phyloP scores from a whole-genome alignment of 35 echinoderm and acorn worm species.

The Apostichopus japonicus region DNA sequence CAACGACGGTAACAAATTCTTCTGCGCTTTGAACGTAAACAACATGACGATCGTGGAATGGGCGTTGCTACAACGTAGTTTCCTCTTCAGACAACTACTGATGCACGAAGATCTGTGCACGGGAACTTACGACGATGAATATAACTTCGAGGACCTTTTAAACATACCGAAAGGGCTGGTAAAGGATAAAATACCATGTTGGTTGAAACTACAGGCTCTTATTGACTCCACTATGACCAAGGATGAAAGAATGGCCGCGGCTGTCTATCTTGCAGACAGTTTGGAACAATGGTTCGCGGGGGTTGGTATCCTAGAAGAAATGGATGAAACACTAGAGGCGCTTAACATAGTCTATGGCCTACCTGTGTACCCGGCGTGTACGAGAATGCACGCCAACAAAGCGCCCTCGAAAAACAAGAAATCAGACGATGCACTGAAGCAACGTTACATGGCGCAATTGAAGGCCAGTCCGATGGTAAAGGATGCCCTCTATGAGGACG shows the following conservation, averaged over 20 bases:
- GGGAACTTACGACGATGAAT: slow-evolving; percentile 51
- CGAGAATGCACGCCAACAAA: slow-evolving; percentile 59
- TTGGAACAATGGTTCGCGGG: slow-evolving; percentile 91
- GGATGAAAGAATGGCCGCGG: slow-evolving; percentile 34
- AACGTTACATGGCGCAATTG: slow-evolving; percentile 25
- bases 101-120: slow-evolving; percentile 78
- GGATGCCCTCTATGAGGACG: slow-evolving; percentile 57
- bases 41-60: slow-evolving; percentile 84
- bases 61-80: slow-evolving; percentile 88
- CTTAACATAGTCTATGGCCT: slow-evolving; percentile 62
- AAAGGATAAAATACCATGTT: slow-evolving; percentile 62
- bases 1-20: slow-evolving; percentile 60
- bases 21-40: slow-evolving; percentile 66
- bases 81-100: slow-evolving; percentile 84
- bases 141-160: slow-evolving; percentile 44
- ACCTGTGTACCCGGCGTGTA: slow-evolving; percentile 66
- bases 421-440: slow-evolving; percentile 4
- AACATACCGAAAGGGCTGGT: slow-evolving; percentile 59
- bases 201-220: slow-evolving; percentile 82
- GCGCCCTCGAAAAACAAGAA: slow-evolving; percentile 60
- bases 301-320: slow-evolving; percentile 77
- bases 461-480: slow-evolving; percentile 60
- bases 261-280: slow-evolving; percentile 58
- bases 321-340: slow-evolving; percentile 64
- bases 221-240: slow-evolving; percentile 59